Base-by-base conservation (phyloP, 2,797 vertebrate genomes). In the Sebastes hubbsi region DNA sequence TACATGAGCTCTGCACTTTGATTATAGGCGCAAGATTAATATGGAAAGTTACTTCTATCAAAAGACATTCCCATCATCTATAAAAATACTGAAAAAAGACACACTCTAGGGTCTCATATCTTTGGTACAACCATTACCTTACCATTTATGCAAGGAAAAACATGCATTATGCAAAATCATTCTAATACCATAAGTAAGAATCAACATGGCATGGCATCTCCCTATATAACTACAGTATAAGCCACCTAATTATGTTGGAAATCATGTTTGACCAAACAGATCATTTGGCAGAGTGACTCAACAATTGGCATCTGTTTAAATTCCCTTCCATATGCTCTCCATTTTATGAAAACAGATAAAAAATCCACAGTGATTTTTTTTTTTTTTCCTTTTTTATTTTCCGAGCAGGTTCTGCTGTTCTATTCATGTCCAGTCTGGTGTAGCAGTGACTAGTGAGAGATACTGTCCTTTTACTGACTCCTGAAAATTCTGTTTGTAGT, bases 251-350 rank as follows among this genome's bases (percentile, higher is more conserved):
- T 46, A 75, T 72, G 16, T 61, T 62, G 13, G 62, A 38, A 70
- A 62, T 80, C 36, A 49, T 66, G 13, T 60, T 58, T 27, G 60
- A 73, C 68, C 58, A 69, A 75, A 76, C n/a, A 11, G 7, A 69
- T 72, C 3, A 65, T 72, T 80, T 83, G 75, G 42, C 69, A 62
- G 55, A 46, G 32, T 14, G 22, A 25, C 58, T 70, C 4, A 1
- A 49, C 60, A 60, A 36, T n/a, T 38, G 34, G 10, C 74, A 60
- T 75, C 68, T 63, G 62, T 75, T 29, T 68, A 12, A 42, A 60
- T 36, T 52, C 16, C 13, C 14, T 8, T 38, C 61, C 69, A 73
- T 71, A 77, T 73, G 65, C 49, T 73, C 16, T 52, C 4, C 46
- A 46, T 65, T 38, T 29, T 38, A 11, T 32, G 16, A 63, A 16